Percentiles rank a stretch among this genome's conserved stretches.
These are phyloP conservation scores for Xiphophorus birchmanni DNA, from an alignment of 2,797 vertebrate species.

Conservation along the genomic window DNA sequence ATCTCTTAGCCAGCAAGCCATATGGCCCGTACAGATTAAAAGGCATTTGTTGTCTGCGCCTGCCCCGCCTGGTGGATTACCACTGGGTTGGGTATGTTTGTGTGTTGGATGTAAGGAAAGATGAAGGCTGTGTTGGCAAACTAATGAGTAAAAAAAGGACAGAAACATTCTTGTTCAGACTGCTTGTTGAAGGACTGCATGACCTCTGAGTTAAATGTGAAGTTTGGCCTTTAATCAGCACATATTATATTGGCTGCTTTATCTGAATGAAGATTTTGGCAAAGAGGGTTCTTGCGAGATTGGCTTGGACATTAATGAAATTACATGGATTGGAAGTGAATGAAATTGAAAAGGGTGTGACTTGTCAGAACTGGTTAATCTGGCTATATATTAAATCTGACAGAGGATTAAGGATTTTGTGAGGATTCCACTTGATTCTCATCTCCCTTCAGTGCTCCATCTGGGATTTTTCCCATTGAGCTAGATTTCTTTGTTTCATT, in stretches of 20 bases:
- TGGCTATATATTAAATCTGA: neutral
- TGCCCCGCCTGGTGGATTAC: constrained; percentile 70
- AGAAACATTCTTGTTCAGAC: neutral
- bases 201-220: neutral
- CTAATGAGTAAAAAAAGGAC: neutral
- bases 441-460: too few species aligned
- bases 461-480: too few species aligned
- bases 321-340: constrained; percentile 58
- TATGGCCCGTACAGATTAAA: constrained; percentile 77
- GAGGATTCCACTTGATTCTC: neutral
- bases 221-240: neutral
- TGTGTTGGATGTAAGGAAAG: neutral
- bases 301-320: constrained; percentile 43
- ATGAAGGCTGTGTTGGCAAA: neutral
- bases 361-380: neutral
- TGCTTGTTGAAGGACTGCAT: neutral
- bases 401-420: neutral
- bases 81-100: constrained; percentile 7
- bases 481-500: too few species aligned
- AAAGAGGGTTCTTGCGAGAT: constrained; percentile 27
- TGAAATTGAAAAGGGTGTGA: constrained; percentile 25
- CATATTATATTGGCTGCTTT: neutral
- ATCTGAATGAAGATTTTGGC: constrained; percentile 52
- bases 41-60: constrained; percentile 60
- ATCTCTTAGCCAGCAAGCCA: constrained; percentile 52